Conservation (phyloP, 2,113 vertebrate species). For the Arvicanthis niloticus region DNA sequence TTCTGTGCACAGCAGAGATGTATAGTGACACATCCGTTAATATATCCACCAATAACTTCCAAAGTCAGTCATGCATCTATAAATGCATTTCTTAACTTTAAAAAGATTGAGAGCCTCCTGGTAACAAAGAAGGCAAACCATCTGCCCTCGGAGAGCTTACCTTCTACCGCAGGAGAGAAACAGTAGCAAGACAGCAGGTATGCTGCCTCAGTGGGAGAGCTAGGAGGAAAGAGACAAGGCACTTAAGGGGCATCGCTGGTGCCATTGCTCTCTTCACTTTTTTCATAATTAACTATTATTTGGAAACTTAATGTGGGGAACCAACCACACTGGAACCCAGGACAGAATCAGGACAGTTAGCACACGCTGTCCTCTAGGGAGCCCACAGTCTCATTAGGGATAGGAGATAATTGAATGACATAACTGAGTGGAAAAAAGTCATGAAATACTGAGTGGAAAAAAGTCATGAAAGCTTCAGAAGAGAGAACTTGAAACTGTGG, state of each 20-base stretch:
- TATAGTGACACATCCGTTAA: background rate
- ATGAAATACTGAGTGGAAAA: background rate
- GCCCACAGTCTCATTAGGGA: background rate
- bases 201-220: background rate
- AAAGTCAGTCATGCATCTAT: background rate
- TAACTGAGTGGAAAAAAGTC: too few species aligned
- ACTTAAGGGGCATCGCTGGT: background rate
- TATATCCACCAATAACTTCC: background rate
- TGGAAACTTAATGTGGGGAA: background rate
- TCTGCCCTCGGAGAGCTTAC: background rate
- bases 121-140: slow-evolving; percentile 12
- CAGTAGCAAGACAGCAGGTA: too few species aligned
- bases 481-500: background rate
- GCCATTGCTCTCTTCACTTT: background rate
- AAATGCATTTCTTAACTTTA: background rate
- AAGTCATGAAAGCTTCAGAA: background rate
- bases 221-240: background rate
- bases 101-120: background rate
- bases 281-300: background rate
- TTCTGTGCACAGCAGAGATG: background rate
- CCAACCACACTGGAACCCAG: background rate
- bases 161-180: background rate
- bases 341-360: background rate
- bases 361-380: background rate
- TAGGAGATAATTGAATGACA: background rate